phyloP scores from a whole-genome alignment of 2,888 invertebrate species.

The Lepidonotus clava region DNA sequence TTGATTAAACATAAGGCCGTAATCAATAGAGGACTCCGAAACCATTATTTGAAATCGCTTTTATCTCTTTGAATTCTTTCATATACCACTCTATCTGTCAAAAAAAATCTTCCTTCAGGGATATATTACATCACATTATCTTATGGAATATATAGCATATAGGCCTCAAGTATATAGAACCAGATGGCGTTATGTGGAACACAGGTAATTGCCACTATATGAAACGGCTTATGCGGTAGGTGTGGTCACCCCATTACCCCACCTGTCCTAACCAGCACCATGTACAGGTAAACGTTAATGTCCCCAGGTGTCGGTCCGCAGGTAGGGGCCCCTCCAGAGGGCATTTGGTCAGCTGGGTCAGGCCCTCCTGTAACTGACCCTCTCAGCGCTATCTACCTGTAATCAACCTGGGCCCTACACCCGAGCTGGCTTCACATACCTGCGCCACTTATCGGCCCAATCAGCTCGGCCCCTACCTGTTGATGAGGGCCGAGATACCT shows the following conservation, averaged over 20 bases:
- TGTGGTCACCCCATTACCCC: not conserved
- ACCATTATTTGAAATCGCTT: no score
- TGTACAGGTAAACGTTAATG: not conserved
- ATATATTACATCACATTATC: no score
- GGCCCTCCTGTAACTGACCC: not conserved
- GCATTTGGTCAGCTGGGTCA: not conserved
- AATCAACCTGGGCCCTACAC: not conserved
- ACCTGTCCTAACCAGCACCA: not conserved
- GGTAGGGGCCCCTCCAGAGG: not conserved
- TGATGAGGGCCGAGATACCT: not conserved
- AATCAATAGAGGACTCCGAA: no score
- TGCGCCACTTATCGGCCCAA: not conserved
- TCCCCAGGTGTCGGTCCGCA: not conserved
- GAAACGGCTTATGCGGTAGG: no score
- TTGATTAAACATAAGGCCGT: no score
- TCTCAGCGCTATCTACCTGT: slow-evolving; percentile 10
- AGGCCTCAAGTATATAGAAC: not conserved
- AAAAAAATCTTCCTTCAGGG: no score
- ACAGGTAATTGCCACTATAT: not conserved
- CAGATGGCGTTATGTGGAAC: not conserved
- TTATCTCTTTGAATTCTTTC: no score
- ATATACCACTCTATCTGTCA: no score
- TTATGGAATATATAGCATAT: no score
- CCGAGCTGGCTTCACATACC: not conserved
- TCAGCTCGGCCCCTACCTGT: not conserved